Evolutionary conservation across 2,113 vertebrate species (phyloP).

Genomic region (Hylia prasina): DNA sequence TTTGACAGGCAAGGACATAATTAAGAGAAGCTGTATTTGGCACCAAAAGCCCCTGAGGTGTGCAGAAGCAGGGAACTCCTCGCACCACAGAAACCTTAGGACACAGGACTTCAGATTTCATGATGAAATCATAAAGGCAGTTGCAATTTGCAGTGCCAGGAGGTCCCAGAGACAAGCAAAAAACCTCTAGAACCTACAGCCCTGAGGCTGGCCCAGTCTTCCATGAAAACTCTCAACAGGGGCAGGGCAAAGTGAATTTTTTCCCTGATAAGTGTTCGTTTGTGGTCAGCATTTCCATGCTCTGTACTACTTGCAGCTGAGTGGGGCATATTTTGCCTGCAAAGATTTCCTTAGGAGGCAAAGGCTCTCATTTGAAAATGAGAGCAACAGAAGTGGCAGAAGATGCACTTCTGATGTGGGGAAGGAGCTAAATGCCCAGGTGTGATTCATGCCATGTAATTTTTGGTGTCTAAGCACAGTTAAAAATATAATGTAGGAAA

Average conservation of each 20-base stretch:
- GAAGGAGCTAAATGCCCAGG: background rate
- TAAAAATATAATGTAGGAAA: background rate
- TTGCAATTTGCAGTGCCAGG: background rate
- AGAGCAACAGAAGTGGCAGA: background rate
- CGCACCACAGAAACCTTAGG: background rate
- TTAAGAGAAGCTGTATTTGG: background rate
- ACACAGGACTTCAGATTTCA: background rate
- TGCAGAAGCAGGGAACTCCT: background rate
- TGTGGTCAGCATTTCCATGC: background rate
- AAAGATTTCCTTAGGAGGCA: background rate
- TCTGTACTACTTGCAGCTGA: background rate
- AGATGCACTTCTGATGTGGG: background rate
- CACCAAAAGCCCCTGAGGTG: background rate
- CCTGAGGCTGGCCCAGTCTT: background rate
- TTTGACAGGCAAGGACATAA: background rate
- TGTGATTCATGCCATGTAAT: background rate
- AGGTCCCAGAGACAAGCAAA: background rate
- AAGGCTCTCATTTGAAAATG: background rate
- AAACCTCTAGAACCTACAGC: rapidly evolving
- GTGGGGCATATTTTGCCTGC: background rate
- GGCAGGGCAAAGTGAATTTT: background rate
- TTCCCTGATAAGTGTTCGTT: background rate
- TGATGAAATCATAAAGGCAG: background rate
- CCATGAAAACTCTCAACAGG: background rate
- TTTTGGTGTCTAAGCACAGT: background rate